Evolutionary conservation across 2,888 invertebrate species (phyloP).

Genomic region (Sinhomidia bicolor): DNA sequence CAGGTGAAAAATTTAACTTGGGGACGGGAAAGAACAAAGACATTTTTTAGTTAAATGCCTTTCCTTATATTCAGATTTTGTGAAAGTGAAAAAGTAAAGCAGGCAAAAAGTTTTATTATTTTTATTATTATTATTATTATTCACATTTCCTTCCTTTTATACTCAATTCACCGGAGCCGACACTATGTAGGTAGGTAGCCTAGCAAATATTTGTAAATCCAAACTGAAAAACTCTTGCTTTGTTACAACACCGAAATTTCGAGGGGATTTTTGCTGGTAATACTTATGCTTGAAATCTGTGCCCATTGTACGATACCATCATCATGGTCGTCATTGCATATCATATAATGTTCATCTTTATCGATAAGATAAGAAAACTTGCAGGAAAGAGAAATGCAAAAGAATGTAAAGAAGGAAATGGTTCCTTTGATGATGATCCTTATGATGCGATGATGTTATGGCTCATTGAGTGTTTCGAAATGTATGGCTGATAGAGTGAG

Average conservation of each 20-base stretch:
- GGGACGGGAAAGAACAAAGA: not conserved
- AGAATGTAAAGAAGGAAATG: conserved; percentile 33
- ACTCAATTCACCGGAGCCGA: not conserved
- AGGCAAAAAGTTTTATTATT: not conserved
- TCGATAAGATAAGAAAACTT: not conserved
- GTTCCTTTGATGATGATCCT: conserved; percentile 66
- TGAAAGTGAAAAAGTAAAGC: conserved; percentile 1
- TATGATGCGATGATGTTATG: conserved; percentile 65
- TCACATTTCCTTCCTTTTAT: not conserved
- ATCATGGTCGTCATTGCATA: not conserved
- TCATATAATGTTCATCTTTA: conserved; percentile 28
- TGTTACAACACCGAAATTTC: not conserved
- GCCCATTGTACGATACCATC: not conserved
- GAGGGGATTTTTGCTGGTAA: not conserved
- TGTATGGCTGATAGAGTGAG: conserved; percentile 33
- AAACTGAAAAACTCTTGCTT: not conserved
- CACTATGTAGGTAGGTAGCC: no score
- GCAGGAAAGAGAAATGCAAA: not conserved
- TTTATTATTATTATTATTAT: conserved; percentile 9
- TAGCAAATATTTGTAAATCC: not conserved
- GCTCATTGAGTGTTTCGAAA: conserved; percentile 61
- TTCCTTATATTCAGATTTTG: not conserved
- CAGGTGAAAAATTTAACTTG: conserved; percentile 55
- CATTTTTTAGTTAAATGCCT: conserved; percentile 5
- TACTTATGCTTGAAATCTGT: not conserved